A percentile compares a stretch with the other conserved stretches of the same genome.
These are phyloP conservation scores for Cassiopea andromeda DNA, from an alignment of 30 jellyfish, hydroid and myxozoan genomes.

Conservation along the genomic window DNA sequence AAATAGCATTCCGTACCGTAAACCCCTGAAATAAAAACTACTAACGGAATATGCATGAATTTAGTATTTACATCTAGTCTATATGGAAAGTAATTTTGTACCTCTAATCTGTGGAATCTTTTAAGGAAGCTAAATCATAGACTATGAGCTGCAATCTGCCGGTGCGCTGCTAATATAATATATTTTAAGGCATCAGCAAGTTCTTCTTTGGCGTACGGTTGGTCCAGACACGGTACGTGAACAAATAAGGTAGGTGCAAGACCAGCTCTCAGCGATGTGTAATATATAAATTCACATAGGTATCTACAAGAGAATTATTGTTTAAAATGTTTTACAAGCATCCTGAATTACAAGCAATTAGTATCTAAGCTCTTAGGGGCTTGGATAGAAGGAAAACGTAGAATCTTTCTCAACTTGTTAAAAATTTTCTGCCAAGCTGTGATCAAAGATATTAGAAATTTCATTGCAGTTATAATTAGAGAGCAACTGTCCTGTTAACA, in stretches of 20 bases:
- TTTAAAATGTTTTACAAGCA: not conserved
- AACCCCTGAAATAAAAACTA: too few relatives aligned
- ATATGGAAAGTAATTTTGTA: not conserved
- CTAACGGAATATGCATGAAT: too few relatives aligned
- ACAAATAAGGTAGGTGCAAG: conserved; percentile 77
- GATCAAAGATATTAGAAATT: too few relatives aligned
- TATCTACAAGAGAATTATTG: conserved; percentile 38
- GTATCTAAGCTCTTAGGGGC: too few relatives aligned
- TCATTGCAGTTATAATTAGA: too few relatives aligned
- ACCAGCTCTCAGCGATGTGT: conserved; percentile 64
- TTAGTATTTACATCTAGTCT: too few relatives aligned
- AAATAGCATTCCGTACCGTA: too few relatives aligned
- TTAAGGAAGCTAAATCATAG: not conserved
- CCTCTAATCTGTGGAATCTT: not conserved
- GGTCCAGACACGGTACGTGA: conserved; percentile 82
- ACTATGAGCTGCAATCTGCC: conserved; percentile 9
- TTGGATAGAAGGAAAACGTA: too few relatives aligned
- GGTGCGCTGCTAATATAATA: conserved; percentile 45
- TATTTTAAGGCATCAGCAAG: conserved; percentile 61
- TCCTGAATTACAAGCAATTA: too few relatives aligned
- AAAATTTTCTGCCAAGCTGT: too few relatives aligned
- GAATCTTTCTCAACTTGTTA: too few relatives aligned
- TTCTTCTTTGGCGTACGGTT: conserved; percentile 55
- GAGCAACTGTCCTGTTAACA: too few relatives aligned
- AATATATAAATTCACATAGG: conserved; percentile 82